phyloP scores from a whole-genome alignment of 2,888 invertebrate species.

The Oscheius sp. region DNA sequence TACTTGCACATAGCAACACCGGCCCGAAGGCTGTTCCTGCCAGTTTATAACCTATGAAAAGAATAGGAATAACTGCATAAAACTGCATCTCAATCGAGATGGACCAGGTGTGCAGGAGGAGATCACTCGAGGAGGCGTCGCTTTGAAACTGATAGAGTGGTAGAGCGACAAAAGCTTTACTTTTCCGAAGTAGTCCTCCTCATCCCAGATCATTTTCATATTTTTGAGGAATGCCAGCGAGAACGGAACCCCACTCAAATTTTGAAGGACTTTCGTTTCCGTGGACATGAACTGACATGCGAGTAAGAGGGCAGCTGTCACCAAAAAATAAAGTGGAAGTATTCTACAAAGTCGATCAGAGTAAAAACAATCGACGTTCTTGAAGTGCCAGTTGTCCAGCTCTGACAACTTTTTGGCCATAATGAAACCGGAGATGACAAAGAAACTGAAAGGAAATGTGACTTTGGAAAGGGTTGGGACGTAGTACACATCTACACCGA shows the following conservation, averaged over 20 bases:
- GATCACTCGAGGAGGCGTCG: background rate
- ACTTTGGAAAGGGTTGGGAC: no score
- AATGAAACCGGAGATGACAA: conserved; percentile 15
- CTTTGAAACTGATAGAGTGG: background rate
- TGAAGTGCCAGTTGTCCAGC: background rate
- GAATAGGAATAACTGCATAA: background rate
- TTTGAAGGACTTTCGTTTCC: background rate
- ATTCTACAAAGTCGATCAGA: background rate
- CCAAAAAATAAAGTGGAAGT: conserved; percentile 1
- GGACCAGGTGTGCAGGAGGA: conserved; percentile 16
- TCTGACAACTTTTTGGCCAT: background rate
- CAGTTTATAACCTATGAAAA: background rate
- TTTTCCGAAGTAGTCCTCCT: background rate
- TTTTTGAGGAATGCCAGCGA: background rate
- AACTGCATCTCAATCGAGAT: conserved; percentile 15
- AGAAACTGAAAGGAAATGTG: background rate
- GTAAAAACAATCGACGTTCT: background rate
- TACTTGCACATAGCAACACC: no score
- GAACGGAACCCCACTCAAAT: background rate
- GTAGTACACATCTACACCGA: conserved; percentile 8
- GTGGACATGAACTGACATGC: background rate
- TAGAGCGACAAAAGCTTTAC: background rate
- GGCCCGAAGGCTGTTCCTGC: no score
- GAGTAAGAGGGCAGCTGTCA: background rate
- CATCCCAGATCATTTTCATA: conserved; percentile 7